A percentile compares a stretch with the other conserved stretches of the same genome.
Evolutionary conservation across 2,113 vertebrate species (phyloP).

Genomic region (Urocitellus parryii): DNA sequence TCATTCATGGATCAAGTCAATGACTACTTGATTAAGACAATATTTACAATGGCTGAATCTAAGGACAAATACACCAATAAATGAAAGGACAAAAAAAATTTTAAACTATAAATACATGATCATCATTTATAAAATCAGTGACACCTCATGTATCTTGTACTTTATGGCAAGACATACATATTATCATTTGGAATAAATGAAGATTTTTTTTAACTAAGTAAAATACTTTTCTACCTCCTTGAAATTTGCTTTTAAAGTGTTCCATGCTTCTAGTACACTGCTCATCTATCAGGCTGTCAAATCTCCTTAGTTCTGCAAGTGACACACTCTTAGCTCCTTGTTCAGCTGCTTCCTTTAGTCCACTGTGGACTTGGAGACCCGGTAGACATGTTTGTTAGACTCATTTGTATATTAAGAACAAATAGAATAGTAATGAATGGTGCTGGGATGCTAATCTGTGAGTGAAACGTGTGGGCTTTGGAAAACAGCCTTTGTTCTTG

Average conservation of each 20-base stretch:
- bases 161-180: background rate
- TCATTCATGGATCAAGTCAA: background rate
- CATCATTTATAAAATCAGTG: background rate
- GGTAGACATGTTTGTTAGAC: background rate
- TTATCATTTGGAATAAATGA: constrained; percentile 4
- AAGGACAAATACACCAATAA: constrained; percentile 33
- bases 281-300: too few relatives aligned
- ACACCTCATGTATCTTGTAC: background rate
- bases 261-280: background rate
- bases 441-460: background rate
- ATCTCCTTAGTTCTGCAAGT: background rate
- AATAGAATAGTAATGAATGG: background rate
- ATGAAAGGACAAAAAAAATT: background rate
- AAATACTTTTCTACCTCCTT: background rate
- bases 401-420: background rate
- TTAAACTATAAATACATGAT: background rate
- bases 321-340: background rate
- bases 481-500: background rate
- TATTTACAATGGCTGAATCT: background rate
- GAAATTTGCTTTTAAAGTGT: background rate
- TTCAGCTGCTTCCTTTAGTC: background rate
- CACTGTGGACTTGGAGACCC: background rate
- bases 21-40: constrained; percentile 34
- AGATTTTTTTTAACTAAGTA: background rate
- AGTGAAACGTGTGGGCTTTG: background rate